These are phyloP conservation scores for Conus ventricosus DNA, from an alignment of 1,140 invertebrate species.

Conservation along the genomic window DNA sequence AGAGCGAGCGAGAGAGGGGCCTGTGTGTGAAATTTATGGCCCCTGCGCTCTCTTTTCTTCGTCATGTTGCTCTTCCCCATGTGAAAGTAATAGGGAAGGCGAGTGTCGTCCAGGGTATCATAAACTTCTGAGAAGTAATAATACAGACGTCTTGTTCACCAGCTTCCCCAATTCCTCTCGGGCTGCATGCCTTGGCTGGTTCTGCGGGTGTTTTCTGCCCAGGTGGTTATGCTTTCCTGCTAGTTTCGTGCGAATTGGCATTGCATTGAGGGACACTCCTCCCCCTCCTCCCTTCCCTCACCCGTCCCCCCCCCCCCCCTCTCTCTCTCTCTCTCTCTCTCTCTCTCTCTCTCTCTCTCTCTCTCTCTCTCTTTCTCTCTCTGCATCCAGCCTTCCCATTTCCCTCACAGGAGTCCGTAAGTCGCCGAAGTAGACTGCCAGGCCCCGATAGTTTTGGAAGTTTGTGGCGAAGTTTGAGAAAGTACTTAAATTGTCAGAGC, in stretches of 20 bases:
- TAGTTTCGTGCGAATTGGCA: too few species aligned
- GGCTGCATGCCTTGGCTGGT: too few species aligned
- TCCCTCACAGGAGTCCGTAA: constrained; percentile 4
- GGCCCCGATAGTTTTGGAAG: background rate
- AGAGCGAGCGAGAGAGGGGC: too few species aligned
- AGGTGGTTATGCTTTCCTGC: too few species aligned
- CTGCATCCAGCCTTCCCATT: background rate
- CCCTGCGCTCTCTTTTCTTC: background rate
- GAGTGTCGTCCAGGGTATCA: background rate
- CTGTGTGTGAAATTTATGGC: background rate
- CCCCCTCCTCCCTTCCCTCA: background rate
- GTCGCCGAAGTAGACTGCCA: background rate
- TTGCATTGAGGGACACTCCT: too few species aligned
- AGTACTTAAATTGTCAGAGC: constrained; percentile 28
- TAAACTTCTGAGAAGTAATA: background rate
- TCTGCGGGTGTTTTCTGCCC: background rate
- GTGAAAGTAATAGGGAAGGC: background rate
- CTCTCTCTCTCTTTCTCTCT: constrained; percentile 10
- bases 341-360: background rate
- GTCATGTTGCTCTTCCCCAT: background rate
- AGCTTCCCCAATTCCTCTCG: background rate
- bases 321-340: constrained; percentile 19
- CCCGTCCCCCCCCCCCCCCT: background rate
- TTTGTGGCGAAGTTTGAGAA: constrained; percentile 16
- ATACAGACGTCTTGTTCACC: constrained; percentile 1